Evolutionary conservation across 2,113 vertebrate species (phyloP).

Genomic region (Egretta garzetta): DNA sequence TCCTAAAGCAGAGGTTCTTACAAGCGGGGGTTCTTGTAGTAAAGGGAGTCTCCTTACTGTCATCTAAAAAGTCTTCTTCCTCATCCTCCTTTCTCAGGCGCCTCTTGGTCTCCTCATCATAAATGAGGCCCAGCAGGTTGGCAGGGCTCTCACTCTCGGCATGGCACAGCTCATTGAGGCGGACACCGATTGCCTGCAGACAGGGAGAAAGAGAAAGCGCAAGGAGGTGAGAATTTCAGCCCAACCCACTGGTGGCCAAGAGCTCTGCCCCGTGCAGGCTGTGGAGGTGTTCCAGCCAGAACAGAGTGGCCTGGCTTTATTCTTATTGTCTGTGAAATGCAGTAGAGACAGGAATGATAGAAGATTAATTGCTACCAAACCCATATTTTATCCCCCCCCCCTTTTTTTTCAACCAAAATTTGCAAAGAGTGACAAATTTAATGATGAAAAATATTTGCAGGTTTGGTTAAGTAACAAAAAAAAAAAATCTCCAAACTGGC

Average conservation of each 20-base stretch:
- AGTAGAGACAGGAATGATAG: neutral
- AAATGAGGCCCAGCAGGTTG: constrained; percentile 95
- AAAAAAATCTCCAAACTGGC: neutral
- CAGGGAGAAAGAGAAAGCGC: neutral
- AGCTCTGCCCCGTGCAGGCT: neutral
- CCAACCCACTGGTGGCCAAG: neutral
- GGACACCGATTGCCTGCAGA: constrained; percentile 89
- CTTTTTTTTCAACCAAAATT: neutral
- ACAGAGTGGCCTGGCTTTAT: neutral
- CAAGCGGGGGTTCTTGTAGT: constrained; percentile 85
- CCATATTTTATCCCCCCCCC: neutral
- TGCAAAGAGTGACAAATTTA: neutral
- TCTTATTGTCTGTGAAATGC: neutral
- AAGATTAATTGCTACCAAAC: neutral
- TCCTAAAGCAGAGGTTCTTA: constrained; percentile 85
- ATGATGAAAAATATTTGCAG: neutral
- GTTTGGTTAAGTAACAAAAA: neutral
- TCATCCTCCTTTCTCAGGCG: constrained; percentile 95
- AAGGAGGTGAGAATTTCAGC: neutral
- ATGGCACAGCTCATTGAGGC: constrained; percentile 94
- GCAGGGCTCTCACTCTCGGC: constrained; percentile 95
- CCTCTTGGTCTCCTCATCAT: constrained; percentile 96
- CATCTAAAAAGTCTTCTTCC: constrained; percentile 98
- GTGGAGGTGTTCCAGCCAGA: neutral
- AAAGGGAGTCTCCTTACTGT: constrained; percentile 93